Evolutionary conservation across 92 coral and sea anemone genomes (phyloP).

Genomic region (Chrysogorgia sp.): DNA sequence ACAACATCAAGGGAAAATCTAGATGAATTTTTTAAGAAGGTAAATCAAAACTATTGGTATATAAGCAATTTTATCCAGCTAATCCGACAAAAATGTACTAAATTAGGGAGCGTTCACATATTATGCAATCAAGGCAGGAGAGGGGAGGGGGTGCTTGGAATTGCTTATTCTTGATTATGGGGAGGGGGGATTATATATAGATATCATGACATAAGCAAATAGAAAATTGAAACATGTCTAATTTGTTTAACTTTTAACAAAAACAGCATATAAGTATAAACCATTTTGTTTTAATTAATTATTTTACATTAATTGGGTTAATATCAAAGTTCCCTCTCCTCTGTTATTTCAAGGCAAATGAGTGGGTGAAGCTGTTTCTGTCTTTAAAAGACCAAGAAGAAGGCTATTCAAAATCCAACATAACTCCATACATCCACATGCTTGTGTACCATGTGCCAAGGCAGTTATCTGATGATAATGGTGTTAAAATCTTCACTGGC

Average conservation of each 20-base stretch:
- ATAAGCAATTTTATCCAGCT: neutral
- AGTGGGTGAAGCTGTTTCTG: slow-evolving; percentile 35
- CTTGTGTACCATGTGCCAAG: slow-evolving; percentile 39
- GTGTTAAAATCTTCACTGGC: slow-evolving; percentile 31
- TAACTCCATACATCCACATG: slow-evolving; percentile 36
- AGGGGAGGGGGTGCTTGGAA: neutral
- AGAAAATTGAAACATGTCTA: neutral
- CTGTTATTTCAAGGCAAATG: slow-evolving; percentile 34
- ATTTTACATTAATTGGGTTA: neutral
- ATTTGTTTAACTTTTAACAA: neutral
- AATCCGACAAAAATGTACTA: neutral
- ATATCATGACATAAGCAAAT: neutral
- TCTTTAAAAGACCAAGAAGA: slow-evolving; percentile 33
- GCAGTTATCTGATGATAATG: slow-evolving; percentile 13
- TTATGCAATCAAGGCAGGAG: no score
- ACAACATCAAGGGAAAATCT: neutral
- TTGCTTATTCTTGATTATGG: neutral
- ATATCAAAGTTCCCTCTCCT: slow-evolving; percentile 18
- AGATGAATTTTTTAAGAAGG: slow-evolving; percentile 41
- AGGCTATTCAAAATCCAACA: slow-evolving; percentile 31
- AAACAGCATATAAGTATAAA: no score
- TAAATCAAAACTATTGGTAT: neutral
- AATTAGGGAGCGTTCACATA: no score
- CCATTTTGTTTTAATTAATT: neutral
- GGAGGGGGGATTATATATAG: neutral